Conservation (phyloP, 2,888 invertebrate genomes). For the Abrostola triplasia region DNA sequence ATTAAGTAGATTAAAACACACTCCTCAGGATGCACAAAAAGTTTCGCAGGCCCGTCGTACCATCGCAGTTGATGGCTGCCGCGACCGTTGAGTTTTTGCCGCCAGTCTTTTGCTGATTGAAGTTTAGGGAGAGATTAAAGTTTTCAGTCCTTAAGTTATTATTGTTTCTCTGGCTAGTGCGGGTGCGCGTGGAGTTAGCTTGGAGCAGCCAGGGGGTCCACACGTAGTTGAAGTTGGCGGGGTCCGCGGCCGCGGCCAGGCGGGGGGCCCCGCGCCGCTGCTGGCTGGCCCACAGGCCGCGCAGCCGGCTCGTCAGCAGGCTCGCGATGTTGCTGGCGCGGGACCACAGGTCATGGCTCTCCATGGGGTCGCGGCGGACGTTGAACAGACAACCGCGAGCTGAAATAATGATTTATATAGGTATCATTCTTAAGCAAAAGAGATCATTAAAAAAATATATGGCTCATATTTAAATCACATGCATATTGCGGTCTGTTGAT, state of each 20-base stretch:
- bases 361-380: slow-evolving; percentile 93
- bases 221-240: slow-evolving; percentile 91
- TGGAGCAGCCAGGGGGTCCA: slow-evolving; percentile 90
- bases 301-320: slow-evolving; percentile 78
- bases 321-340: slow-evolving; percentile 85
- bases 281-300: slow-evolving; percentile 81
- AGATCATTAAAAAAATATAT: too few species aligned
- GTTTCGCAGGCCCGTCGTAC: slow-evolving; percentile 72
- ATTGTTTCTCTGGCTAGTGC: slow-evolving; percentile 31
- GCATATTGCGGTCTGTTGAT: too few species aligned
- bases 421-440: too few species aligned
- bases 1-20: slow-evolving; percentile 67
- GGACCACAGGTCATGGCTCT: slow-evolving; percentile 90
- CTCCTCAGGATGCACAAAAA: slow-evolving; percentile 79
- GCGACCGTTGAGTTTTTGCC: slow-evolving; percentile 63
- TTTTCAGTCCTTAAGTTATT: slow-evolving; percentile 48
- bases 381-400: slow-evolving; percentile 92
- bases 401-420: slow-evolving; percentile 72
- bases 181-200: slow-evolving; percentile 17
- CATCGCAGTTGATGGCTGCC: slow-evolving; percentile 70
- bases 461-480: too few species aligned
- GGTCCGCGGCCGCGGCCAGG: slow-evolving; percentile 89
- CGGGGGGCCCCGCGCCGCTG: slow-evolving; percentile 80
- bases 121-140: slow-evolving; percentile 58
- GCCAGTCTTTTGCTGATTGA: slow-evolving; percentile 53